Evolutionary conservation across 1,140 invertebrate species (phyloP).

Genomic region (Eueides isabella): DNA sequence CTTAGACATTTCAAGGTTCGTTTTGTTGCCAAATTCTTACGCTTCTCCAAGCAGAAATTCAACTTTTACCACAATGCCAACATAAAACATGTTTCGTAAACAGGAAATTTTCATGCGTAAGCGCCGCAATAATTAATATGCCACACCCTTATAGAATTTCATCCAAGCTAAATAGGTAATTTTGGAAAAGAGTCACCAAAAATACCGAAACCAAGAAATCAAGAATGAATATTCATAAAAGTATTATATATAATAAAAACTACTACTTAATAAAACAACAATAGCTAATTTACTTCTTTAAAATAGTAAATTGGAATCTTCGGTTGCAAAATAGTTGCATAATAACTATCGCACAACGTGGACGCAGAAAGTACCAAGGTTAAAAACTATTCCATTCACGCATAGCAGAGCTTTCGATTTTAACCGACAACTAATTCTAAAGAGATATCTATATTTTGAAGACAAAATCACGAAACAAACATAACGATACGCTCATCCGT

Average conservation of each 20-base stretch:
- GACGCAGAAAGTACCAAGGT: constrained; percentile 58
- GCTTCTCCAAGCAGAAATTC: constrained; percentile 71
- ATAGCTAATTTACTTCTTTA: neutral
- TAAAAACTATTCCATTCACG: constrained; percentile 40
- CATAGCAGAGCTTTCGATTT: constrained; percentile 31
- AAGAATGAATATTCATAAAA: neutral
- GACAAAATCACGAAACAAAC: neutral
- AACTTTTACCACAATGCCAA: constrained; percentile 76
- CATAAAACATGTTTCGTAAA: constrained; percentile 76
- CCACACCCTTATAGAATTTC: constrained; percentile 35
- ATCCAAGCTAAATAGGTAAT: constrained; percentile 20
- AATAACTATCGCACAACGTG: constrained; percentile 29
- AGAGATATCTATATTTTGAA: neutral
- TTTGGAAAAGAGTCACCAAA: neutral
- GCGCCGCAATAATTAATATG: constrained; percentile 39
- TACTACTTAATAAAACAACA: neutral
- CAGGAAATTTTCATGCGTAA: constrained; percentile 66
- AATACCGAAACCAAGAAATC: no score
- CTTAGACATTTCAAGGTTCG: constrained; percentile 47
- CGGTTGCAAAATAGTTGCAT: constrained; percentile 25
- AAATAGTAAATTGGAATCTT: constrained; percentile 8
- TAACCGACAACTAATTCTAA: neutral
- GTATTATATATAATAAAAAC: neutral
- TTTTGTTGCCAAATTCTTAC: constrained; percentile 58
- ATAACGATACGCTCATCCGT: constrained; percentile 50